Percentiles rank a stretch among this genome's conserved stretches.
phyloP scores from a whole-genome alignment of 92 coral and sea anemone species.

The Scolanthus callimorphus region DNA sequence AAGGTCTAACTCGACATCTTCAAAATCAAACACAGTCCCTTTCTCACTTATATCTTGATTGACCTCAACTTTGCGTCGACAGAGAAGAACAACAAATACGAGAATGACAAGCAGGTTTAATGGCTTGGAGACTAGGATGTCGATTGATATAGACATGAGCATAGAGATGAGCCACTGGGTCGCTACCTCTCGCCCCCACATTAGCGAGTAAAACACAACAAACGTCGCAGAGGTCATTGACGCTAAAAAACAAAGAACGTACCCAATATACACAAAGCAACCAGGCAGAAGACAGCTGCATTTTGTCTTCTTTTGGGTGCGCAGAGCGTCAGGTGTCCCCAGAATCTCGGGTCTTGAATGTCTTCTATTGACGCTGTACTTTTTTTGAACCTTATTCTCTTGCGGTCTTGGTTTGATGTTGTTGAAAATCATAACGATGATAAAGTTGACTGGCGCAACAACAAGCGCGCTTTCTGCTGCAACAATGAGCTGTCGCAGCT shows the following conservation, averaged over 20 bases:
- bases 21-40: conserved; percentile 4
- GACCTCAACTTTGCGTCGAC: conserved; percentile 4
- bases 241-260: conserved; percentile 34
- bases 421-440: conserved; percentile 21
- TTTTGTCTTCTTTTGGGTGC: neutral
- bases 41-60: neutral
- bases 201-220: conserved; percentile 41
- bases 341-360: neutral
- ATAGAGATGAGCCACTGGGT: conserved; percentile 45
- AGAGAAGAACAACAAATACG: conserved; percentile 1
- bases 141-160: conserved; percentile 28
- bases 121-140: conserved; percentile 44
- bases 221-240: conserved; percentile 25
- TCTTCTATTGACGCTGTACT: neutral
- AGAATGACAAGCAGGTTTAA: conserved; percentile 13
- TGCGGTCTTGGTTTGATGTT: conserved; percentile 7
- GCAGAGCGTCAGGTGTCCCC: neutral
- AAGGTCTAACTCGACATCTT: neutral
- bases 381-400: neutral
- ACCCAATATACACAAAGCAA: conserved; percentile 24
- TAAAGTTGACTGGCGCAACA: conserved; percentile 32
- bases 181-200: conserved; percentile 43
- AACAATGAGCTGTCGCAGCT: conserved; percentile 37
- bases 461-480: conserved; percentile 37
- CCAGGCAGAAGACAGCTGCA: conserved; percentile 23